Evolutionary conservation across 2,888 invertebrate species (phyloP), one percentile per base, ranked within the genome.

Genomic region (Deroplatys truncata): DNA sequence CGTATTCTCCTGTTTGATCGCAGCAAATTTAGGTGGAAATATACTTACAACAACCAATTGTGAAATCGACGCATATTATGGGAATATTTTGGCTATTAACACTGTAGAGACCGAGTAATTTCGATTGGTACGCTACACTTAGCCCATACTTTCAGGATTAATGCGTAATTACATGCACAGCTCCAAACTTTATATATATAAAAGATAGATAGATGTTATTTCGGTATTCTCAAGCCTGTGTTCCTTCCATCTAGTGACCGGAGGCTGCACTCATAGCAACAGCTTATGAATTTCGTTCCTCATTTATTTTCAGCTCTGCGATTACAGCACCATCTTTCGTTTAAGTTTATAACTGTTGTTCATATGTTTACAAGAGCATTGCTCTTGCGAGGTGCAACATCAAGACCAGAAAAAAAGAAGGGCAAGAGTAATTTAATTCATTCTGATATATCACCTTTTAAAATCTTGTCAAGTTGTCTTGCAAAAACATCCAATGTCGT

Each of bases 401-500:
- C 56, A 72, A 84, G 84, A 29, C 8, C 10, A 25, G 29, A 84
- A 84, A 31, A 84, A 84, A 20, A 56, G 29, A 82, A 35, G 84
- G n/a, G 56, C 35, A 82, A 25, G 2, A 85, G 28, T 49, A 84
- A 72, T 88, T 28, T 5, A 84, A 28, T 88, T 88, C 35, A 20
- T 49, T 84, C 43, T 7, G 43, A 43, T 43, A 43, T 43, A 43
- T 43, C 43, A 20, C 20, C 25, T 72, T 72, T 72, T 25, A 72
- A 72, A 72, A 29, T 25, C 25, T 15, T 28, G 16, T 16, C 28
- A 84, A 31, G 84, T 87, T 49, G 25, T 87, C 9, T 83, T 83
- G 28, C 29, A n/a, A 87, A 87, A 89, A 85, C 28, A 28, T 56
- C 88, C 95, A 94, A 97, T 97, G 97, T 96, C 97, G 94, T 93